These are phyloP conservation scores for Crotalus horridus DNA, from an alignment of 2,113 vertebrate species.

Conservation along the genomic window DNA sequence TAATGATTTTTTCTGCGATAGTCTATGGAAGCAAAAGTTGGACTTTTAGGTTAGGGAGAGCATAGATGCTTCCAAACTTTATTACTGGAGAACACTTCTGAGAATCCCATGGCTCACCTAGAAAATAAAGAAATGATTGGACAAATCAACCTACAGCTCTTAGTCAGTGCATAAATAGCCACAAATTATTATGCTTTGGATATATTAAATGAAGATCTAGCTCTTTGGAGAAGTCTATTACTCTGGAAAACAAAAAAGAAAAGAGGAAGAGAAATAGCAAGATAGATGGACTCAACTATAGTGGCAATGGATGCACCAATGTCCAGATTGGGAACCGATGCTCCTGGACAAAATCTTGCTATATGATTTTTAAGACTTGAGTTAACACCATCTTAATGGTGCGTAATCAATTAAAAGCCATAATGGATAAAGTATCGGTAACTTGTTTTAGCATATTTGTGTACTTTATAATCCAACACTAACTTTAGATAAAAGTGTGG, in stretches of 20 bases:
- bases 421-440: background rate
- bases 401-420: background rate
- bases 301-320: background rate
- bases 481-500: background rate
- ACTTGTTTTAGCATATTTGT: background rate
- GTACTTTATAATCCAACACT: background rate
- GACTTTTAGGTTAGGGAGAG: background rate
- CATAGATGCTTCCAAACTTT: background rate
- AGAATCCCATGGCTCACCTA: background rate
- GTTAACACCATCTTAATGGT: background rate
- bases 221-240: background rate
- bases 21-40: background rate
- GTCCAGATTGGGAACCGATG: background rate
- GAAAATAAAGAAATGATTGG: background rate
- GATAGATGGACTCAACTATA: background rate
- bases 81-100: background rate
- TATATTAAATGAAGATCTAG: background rate
- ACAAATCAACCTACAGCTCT: background rate
- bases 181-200: background rate
- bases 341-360: background rate
- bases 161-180: background rate
- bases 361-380: background rate
- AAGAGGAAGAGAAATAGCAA: background rate
- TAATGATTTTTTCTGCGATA: background rate
- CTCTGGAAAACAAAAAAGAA: background rate